These are phyloP conservation scores for Chymomyza amoena DNA, from an alignment of 2,888 invertebrate genomes.

Conservation along the genomic window DNA sequence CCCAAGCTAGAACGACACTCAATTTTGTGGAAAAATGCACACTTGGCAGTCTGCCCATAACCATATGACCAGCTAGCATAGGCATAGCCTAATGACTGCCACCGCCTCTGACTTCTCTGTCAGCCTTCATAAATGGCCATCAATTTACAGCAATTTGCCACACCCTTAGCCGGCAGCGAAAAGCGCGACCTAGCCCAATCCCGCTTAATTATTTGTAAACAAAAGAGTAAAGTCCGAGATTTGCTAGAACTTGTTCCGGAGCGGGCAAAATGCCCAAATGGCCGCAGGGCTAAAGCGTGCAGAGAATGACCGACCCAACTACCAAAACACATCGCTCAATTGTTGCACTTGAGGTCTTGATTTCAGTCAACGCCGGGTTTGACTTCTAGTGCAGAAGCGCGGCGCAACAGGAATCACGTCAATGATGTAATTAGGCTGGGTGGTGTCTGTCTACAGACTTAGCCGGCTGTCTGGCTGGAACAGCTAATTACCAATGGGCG, in stretches of 20 bases:
- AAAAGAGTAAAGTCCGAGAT: constrained; percentile 37
- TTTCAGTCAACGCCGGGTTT: background rate
- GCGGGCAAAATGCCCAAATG: background rate
- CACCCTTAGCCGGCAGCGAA: constrained; percentile 34
- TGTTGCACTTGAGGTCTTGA: constrained; percentile 19
- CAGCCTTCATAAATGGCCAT: constrained; percentile 58
- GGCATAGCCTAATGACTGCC: background rate
- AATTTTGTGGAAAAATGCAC: constrained; percentile 33
- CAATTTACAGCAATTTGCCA: constrained; percentile 68
- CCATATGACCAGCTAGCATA: background rate
- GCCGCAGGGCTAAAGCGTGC: background rate
- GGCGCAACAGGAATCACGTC: constrained; percentile 61
- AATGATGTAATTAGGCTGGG: constrained; percentile 67
- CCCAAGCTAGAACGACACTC: background rate
- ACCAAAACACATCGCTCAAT: constrained; percentile 8
- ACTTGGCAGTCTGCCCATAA: constrained; percentile 24
- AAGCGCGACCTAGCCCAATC: constrained; percentile 28
- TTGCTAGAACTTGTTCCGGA: background rate
- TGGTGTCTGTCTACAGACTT: constrained; percentile 9
- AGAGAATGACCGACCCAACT: background rate
- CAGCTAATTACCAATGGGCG: constrained; percentile 67
- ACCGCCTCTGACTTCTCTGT: background rate
- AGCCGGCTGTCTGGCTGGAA: constrained; percentile 29
- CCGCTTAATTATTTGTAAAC: constrained; percentile 69
- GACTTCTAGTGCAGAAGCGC: constrained; percentile 6